Conservation (phyloP, 2,888 invertebrate species). For the Ryuthela nishihirai region DNA sequence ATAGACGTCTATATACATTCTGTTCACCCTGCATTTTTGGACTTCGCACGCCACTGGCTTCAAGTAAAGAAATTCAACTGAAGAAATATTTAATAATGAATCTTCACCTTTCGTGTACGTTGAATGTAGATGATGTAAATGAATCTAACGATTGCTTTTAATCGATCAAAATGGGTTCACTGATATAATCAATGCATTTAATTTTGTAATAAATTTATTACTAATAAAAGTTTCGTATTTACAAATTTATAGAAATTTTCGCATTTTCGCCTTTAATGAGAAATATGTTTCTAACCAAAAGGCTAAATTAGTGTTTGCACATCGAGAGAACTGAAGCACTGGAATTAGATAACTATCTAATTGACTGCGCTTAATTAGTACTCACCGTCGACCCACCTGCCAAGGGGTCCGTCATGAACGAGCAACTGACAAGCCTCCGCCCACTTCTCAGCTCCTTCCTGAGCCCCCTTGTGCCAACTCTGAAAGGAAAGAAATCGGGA, state of each 20-base stretch:
- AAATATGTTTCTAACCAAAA: neutral
- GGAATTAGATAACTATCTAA: neutral
- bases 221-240: no score
- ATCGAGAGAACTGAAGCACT: neutral
- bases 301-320: neutral
- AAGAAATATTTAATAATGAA: no score
- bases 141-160: no score
- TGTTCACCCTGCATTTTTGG: no score
- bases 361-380: neutral
- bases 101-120: no score
- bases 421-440: conserved; percentile 67
- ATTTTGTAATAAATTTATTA: no score
- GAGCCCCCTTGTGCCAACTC: conserved; percentile 70
- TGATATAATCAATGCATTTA: no score
- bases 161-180: no score
- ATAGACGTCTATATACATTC: no score
- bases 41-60: no score
- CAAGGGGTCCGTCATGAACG: conserved; percentile 64
- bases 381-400: conserved; percentile 58
- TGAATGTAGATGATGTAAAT: no score
- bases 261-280: neutral
- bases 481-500: conserved; percentile 50
- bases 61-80: no score
- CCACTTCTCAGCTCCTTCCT: conserved; percentile 68
- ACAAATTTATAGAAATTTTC: neutral